Evolutionary conservation across 2,888 invertebrate genomes (phyloP).

Genomic region (Auanema freiburgensis): DNA sequence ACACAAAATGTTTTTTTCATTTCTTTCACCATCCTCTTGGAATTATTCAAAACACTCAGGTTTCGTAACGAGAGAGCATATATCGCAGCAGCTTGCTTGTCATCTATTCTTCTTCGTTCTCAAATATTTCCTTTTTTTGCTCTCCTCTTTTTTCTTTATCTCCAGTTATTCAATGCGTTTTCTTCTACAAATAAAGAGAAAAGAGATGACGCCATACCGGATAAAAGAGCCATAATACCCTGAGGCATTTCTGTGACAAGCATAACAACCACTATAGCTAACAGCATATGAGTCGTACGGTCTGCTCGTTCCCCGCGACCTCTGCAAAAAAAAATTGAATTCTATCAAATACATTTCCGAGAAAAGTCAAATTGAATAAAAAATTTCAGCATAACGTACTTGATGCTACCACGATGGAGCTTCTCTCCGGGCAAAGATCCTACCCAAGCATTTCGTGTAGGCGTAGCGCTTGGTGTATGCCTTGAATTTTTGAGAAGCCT

Average conservation of each 20-base stretch:
- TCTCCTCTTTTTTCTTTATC: too few relatives aligned
- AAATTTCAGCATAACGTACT: too few relatives aligned
- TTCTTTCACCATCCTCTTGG: too few relatives aligned
- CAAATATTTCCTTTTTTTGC: too few relatives aligned
- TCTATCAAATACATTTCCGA: too few relatives aligned
- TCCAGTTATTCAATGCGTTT: too few relatives aligned
- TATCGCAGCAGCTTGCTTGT: background rate
- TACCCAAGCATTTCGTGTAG: too few relatives aligned
- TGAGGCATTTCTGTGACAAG: constrained; percentile 68
- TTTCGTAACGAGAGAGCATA: background rate
- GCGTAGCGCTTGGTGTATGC: constrained; percentile 1
- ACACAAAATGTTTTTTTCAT: too few relatives aligned
- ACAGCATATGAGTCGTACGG: constrained; percentile 68
- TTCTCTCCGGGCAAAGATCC: too few relatives aligned
- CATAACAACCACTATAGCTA: constrained; percentile 68
- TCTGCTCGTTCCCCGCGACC: constrained; percentile 59
- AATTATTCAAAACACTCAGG: too few relatives aligned
- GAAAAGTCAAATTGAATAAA: too few relatives aligned
- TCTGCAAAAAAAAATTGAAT: constrained; percentile 12
- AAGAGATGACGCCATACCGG: constrained; percentile 50
- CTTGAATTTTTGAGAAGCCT: constrained; percentile 45
- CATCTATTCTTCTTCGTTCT: background rate
- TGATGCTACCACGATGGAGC: too few relatives aligned
- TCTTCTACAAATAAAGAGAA: constrained; percentile 5
- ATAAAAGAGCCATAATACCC: constrained; percentile 67